These are phyloP conservation scores for Netelia fuscicornis DNA, from an alignment of 2,888 invertebrate genomes.

Conservation along the genomic window DNA sequence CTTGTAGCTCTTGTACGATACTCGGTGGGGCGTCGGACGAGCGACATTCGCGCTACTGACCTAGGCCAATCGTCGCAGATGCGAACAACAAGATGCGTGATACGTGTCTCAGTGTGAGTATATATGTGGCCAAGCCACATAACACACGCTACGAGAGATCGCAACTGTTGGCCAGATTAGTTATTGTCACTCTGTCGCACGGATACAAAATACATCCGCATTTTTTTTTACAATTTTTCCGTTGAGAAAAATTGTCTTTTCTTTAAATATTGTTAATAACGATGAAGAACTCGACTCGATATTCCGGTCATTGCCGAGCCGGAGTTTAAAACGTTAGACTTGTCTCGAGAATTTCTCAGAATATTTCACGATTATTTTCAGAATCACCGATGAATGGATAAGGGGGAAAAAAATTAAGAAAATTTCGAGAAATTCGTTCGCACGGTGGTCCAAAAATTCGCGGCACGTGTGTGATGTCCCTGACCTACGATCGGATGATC, in stretches of 20 bases:
- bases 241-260: neutral
- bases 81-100: slow-evolving; percentile 42
- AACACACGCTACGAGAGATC: neutral
- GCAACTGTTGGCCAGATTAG: neutral
- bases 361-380: too few relatives aligned
- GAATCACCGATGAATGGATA: too few relatives aligned
- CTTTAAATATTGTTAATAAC: neutral
- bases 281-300: too few relatives aligned
- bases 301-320: too few relatives aligned
- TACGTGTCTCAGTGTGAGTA: slow-evolving; percentile 15
- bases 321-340: too few relatives aligned
- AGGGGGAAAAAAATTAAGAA: too few relatives aligned
- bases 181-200: neutral
- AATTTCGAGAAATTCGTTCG: too few relatives aligned
- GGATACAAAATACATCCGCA: neutral
- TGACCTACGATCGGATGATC: too few relatives aligned
- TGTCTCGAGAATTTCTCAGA: too few relatives aligned
- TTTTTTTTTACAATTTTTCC: neutral
- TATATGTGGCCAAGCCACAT: slow-evolving; percentile 24
- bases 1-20: slow-evolving; percentile 21
- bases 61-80: slow-evolving; percentile 57
- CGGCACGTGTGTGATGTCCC: too few relatives aligned
- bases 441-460: too few relatives aligned
- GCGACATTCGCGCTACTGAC: slow-evolving; percentile 65
- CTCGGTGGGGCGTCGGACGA: slow-evolving; percentile 35